Conservation (phyloP, 2,113 vertebrate genomes). For the Scolopax mira region DNA sequence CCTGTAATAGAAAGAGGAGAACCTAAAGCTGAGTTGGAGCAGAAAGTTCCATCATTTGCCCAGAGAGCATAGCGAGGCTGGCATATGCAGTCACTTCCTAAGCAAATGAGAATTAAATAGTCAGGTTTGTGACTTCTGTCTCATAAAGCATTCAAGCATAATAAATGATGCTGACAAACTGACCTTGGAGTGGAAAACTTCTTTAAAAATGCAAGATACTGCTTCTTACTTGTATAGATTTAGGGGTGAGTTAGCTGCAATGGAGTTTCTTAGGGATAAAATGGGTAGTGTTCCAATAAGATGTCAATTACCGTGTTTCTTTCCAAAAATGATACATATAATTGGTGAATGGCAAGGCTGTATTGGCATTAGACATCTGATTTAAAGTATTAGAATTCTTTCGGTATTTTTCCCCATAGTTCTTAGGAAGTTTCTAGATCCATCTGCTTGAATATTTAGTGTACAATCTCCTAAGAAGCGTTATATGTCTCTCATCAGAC, state of each 20-base stretch:
- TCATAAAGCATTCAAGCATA: background rate
- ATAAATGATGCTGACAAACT: conserved; percentile 5
- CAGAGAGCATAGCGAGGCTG: background rate
- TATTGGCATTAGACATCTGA: background rate
- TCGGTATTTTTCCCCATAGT: background rate
- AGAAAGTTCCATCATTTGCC: background rate
- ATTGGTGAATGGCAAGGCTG: background rate
- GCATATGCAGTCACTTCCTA: background rate
- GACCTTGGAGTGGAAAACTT: background rate
- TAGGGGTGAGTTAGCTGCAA: background rate
- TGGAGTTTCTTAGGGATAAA: background rate
- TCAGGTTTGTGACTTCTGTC: background rate
- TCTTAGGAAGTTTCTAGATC: background rate
- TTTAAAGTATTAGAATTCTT: background rate
- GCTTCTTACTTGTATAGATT: background rate
- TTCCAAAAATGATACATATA: background rate
- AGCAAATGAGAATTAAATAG: background rate
- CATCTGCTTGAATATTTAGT: background rate
- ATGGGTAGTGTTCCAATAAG: background rate
- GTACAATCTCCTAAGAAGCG: background rate
- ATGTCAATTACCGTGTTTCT: background rate
- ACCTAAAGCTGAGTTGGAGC: background rate
- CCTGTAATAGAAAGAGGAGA: background rate
- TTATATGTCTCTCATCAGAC: background rate
- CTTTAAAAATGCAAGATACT: conserved; percentile 18